Conservation (phyloP, 2,888 invertebrate species). For the Horisme vitalbata region DNA sequence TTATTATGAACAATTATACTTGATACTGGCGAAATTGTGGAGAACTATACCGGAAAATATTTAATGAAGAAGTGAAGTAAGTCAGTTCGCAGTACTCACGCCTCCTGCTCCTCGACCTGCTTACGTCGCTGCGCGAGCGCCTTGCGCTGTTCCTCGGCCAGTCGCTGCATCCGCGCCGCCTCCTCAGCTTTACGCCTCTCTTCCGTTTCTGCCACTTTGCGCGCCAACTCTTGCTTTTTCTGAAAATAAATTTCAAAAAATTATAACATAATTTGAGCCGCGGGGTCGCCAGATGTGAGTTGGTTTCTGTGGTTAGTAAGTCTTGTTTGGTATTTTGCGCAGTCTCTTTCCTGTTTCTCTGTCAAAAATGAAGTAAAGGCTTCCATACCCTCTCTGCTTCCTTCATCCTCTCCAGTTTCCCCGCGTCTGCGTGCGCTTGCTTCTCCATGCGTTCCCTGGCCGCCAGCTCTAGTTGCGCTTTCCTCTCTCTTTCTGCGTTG, state of each 20-base stretch:
- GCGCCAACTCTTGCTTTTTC: conserved; percentile 66
- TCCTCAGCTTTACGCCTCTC: conserved; percentile 67
- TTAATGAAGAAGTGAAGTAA: too few relatives aligned
- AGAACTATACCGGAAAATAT: too few relatives aligned
- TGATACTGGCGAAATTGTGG: too few relatives aligned
- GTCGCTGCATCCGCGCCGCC: conserved; percentile 52
- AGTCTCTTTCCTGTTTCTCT: too few relatives aligned
- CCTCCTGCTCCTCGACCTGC: conserved; percentile 70
- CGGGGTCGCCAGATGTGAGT: too few relatives aligned
- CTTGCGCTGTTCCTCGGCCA: conserved; percentile 59
- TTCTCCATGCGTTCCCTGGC: conserved; percentile 69
- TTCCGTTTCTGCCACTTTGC: conserved; percentile 71
- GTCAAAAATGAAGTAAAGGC: too few relatives aligned
- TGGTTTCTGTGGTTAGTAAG: too few relatives aligned
- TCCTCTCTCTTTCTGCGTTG: conserved; percentile 56
- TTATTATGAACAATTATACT: too few relatives aligned
- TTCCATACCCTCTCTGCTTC: conserved; percentile 68
- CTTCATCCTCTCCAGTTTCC: conserved; percentile 74
- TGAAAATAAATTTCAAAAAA: conserved; percentile 25
- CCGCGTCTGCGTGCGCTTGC: conserved; percentile 73
- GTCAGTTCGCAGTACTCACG: conserved; percentile 61
- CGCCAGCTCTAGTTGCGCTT: conserved; percentile 51
- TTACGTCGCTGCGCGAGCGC: conserved; percentile 52
- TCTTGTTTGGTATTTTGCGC: too few relatives aligned
- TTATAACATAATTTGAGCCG: not conserved